A percentile compares a stretch with the other conserved stretches of the same genome.
These are phyloP conservation scores for Acheta domesticus DNA, from an alignment of 2,888 invertebrate genomes.

Conservation along the genomic window DNA sequence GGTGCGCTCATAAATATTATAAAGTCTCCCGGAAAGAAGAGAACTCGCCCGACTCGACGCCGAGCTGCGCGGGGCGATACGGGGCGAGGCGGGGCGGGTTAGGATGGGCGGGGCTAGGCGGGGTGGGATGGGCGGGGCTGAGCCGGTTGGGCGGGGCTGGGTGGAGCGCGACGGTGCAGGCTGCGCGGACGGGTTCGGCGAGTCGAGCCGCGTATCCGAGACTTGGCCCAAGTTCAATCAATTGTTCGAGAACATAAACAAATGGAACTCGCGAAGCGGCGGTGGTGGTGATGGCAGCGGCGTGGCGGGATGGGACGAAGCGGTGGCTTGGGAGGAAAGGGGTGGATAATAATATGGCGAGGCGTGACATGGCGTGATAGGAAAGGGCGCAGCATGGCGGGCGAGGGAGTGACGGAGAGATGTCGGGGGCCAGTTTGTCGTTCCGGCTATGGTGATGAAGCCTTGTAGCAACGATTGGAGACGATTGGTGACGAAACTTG, in stretches of 20 bases:
- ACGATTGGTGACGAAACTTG: too few relatives aligned
- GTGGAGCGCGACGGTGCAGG: not conserved
- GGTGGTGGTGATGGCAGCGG: not conserved
- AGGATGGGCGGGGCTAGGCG: not conserved
- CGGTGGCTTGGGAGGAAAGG: too few relatives aligned
- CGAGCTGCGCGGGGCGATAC: not conserved
- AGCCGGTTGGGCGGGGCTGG: not conserved
- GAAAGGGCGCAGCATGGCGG: too few relatives aligned
- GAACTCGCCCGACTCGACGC: not conserved
- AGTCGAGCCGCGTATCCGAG: not conserved
- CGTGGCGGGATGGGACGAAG: not conserved
- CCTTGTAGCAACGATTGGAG: too few relatives aligned
- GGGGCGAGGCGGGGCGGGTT: not conserved
- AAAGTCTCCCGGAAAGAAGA: conserved; percentile 7
- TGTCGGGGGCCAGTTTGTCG: too few relatives aligned
- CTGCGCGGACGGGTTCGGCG: not conserved
- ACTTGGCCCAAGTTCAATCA: conserved; percentile 10
- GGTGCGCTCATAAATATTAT: conserved; percentile 9
- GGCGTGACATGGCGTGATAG: too few relatives aligned
- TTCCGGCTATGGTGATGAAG: too few relatives aligned
- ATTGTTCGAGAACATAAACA: conserved; percentile 11
- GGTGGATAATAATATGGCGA: too few relatives aligned
- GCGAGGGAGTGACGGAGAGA: too few relatives aligned
- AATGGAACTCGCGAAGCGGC: not conserved
- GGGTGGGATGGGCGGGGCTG: not conserved